phyloP scores from a whole-genome alignment of 2,797 vertebrate species.

The Vultur gryphus region DNA sequence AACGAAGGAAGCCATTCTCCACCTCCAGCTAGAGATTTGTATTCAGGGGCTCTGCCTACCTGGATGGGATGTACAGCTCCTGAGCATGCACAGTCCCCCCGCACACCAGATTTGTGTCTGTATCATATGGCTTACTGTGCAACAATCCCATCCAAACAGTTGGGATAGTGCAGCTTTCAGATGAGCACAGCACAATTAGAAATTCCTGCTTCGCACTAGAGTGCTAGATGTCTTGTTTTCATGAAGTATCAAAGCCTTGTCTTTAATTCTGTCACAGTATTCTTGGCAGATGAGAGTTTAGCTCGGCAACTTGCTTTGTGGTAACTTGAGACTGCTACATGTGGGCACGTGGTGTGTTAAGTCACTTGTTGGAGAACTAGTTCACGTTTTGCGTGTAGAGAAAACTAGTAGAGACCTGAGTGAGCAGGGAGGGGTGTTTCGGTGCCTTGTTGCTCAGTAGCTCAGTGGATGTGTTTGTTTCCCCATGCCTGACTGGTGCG shows the following conservation, averaged over 20 bases:
- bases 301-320: not conserved
- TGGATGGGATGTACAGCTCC: not conserved
- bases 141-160: fast-evolving
- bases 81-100: not conserved
- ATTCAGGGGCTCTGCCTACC: not conserved
- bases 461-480: not conserved
- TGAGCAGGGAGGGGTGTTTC: not conserved
- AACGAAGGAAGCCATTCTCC: not conserved
- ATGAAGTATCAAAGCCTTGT: not conserved
- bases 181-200: not conserved
- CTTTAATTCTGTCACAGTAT: not conserved
- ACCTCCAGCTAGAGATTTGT: not conserved
- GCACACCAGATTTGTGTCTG: not conserved
- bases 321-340: not conserved
- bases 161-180: not conserved
- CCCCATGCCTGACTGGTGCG: no score
- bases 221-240: not conserved
- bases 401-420: not conserved
- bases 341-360: not conserved
- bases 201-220: not conserved
- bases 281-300: not conserved
- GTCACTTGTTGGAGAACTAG: not conserved
- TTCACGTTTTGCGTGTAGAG: not conserved
- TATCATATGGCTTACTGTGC: not conserved
- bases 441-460: not conserved